Evolutionary conservation across 2,797 vertebrate genomes (phyloP).

Genomic region (Periparus ater): DNA sequence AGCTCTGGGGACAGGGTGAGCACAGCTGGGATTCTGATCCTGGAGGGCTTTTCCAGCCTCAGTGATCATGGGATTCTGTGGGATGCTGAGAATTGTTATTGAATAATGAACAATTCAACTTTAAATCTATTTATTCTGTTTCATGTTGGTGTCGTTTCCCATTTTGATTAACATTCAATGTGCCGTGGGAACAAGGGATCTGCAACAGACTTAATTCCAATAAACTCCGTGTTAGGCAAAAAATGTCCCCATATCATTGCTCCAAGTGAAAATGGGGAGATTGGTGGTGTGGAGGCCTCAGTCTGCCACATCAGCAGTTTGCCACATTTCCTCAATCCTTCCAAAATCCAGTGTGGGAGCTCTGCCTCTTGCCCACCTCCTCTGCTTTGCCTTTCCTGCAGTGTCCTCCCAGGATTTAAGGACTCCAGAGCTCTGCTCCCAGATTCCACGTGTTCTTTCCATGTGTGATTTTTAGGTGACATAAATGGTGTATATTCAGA

Average conservation of each 20-base stretch:
- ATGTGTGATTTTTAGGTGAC: not conserved
- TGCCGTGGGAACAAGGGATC: not conserved
- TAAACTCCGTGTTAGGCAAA: not conserved
- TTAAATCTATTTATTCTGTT: not conserved
- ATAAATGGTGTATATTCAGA: not conserved
- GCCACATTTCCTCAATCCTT: not conserved
- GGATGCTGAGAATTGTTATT: not conserved
- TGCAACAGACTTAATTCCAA: not conserved
- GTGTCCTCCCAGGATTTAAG: not conserved
- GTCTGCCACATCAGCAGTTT: not conserved
- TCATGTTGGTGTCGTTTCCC: accelerated
- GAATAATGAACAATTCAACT: not conserved
- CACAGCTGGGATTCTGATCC: not conserved
- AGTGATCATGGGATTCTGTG: too few relatives aligned
- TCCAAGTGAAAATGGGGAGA: not conserved
- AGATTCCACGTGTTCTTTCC: not conserved
- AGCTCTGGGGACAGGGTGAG: not conserved
- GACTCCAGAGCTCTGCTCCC: not conserved
- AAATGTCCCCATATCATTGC: accelerated
- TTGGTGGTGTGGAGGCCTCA: not conserved
- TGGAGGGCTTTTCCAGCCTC: not conserved
- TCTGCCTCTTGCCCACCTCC: not conserved
- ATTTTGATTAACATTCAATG: not conserved
- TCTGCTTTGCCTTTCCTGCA: not conserved
- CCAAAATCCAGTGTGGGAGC: accelerated